Evolutionary conservation across 2,113 vertebrate genomes (phyloP).

Genomic region (Brachirus orientalis): DNA sequence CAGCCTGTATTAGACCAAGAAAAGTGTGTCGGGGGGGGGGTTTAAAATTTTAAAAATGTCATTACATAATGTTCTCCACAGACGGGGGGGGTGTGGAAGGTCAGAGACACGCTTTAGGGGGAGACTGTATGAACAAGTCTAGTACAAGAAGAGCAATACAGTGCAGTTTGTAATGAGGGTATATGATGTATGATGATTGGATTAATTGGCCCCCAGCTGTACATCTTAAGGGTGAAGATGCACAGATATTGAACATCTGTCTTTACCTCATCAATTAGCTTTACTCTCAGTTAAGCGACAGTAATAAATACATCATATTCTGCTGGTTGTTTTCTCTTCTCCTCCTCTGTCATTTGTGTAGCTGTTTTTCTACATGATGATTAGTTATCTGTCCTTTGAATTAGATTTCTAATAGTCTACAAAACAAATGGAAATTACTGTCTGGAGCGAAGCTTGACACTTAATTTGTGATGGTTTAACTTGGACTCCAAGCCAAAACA

Average conservation of each 20-base stretch:
- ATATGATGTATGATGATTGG: slow-evolving; percentile 4
- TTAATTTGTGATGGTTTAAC: slow-evolving; percentile 40
- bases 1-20: slow-evolving; percentile 62
- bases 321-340: background rate
- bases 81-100: background rate
- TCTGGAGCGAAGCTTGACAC: background rate
- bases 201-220: background rate
- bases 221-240: slow-evolving; percentile 1
- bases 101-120: slow-evolving; percentile 18
- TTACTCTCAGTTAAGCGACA: no score
- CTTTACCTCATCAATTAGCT: slow-evolving; percentile 15
- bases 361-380: slow-evolving; percentile 35
- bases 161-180: background rate
- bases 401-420: slow-evolving; percentile 11
- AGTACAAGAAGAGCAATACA: slow-evolving; percentile 14
- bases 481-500: slow-evolving; percentile 18
- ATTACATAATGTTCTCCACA: slow-evolving; percentile 67
- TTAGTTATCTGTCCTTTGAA: slow-evolving; percentile 45
- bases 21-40: slow-evolving; percentile 62
- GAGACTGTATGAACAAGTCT: background rate
- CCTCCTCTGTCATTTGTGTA: slow-evolving; percentile 39
- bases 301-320: no score
- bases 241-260: slow-evolving; percentile 16
- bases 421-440: slow-evolving; percentile 29
- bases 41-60: slow-evolving; percentile 57